Evolutionary conservation across 2,113 vertebrate species (phyloP).

Genomic region (Mirounga angustirostris): DNA sequence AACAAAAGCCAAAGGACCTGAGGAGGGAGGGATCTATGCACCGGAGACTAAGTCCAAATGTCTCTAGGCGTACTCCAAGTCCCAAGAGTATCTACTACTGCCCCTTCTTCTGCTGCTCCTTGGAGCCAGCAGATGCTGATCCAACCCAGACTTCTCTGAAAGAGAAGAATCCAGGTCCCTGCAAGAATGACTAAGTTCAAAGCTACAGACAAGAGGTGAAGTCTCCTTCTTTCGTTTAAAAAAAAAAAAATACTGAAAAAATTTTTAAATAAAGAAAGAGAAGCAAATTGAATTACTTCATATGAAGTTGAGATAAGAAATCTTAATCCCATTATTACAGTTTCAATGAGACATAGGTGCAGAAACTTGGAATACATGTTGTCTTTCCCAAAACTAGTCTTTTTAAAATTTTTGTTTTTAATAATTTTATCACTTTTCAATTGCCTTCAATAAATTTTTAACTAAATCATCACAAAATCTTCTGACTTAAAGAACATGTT

Average conservation of each 20-base stretch:
- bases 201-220: background rate
- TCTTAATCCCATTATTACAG: background rate
- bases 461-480: background rate
- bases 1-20: background rate
- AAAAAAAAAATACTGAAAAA: background rate
- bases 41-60: background rate
- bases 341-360: background rate
- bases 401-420: background rate
- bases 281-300: background rate
- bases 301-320: background rate
- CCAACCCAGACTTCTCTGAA: background rate
- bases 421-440: background rate
- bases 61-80: background rate
- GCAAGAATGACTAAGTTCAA: background rate
- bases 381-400: background rate
- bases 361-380: background rate
- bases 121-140: background rate
- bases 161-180: background rate
- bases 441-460: background rate
- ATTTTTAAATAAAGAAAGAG: background rate
- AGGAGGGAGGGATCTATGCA: background rate
- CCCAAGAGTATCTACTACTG: background rate
- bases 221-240: background rate
- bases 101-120: background rate
- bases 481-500: background rate